A percentile compares a stretch with the other conserved stretches of the same genome.
Conservation (phyloP, 1,140 invertebrate species). For the Musca vetustissima region DNA sequence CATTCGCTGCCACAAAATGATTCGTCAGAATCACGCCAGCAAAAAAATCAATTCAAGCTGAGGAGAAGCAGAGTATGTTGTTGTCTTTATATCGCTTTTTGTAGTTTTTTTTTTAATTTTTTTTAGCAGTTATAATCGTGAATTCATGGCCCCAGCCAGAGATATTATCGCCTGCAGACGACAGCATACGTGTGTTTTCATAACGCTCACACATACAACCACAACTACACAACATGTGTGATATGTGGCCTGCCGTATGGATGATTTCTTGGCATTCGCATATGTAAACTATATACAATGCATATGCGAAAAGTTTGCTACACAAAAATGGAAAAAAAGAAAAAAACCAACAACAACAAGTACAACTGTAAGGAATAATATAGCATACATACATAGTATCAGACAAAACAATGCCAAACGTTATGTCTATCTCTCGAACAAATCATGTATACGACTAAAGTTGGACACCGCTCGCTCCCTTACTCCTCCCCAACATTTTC, state of each 20-base stretch:
- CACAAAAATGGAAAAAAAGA: neutral
- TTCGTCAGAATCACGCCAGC: neutral
- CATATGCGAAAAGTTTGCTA: conserved; percentile 21
- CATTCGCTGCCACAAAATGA: neutral
- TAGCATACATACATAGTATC: neutral
- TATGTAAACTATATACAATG: conserved; percentile 24
- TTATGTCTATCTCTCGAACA: no score
- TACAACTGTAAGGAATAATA: no score
- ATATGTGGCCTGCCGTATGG: conserved; percentile 21
- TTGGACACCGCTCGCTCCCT: no score
- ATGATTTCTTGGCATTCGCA: conserved; percentile 23
- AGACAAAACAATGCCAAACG: no score
- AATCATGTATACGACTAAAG: no score
- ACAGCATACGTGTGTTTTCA: conserved; percentile 22
- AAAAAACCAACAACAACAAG: neutral
- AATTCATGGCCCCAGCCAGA: conserved; percentile 12
- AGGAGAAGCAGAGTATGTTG: no score
- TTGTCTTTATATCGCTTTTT: no score
- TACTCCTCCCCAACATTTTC: no score
- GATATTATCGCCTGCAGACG: conserved; percentile 18
- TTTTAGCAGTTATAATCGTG: no score
- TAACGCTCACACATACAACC: neutral
- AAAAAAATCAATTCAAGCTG: no score
- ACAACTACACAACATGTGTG: conserved; percentile 7
- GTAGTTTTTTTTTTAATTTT: no score